Percentiles rank a stretch among this genome's conserved stretches.
These are phyloP conservation scores for Monopis laevigella DNA, from an alignment of 2,888 invertebrate genomes.

Conservation along the genomic window DNA sequence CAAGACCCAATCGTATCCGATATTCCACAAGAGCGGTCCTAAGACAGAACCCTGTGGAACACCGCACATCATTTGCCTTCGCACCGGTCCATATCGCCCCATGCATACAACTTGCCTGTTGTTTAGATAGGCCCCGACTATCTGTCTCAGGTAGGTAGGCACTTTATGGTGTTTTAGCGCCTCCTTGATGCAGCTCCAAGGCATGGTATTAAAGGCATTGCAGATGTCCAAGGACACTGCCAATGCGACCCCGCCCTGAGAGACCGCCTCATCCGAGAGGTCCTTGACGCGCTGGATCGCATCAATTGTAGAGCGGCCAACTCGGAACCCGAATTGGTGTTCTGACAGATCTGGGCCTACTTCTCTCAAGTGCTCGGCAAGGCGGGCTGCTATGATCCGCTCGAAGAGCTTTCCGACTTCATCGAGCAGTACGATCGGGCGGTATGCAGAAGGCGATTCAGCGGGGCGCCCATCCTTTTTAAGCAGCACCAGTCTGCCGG, in stretches of 20 bases:
- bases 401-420: constrained; percentile 7
- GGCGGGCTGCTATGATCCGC: background rate
- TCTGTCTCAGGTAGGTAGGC: constrained; percentile 16
- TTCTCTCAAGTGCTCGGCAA: background rate
- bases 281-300: constrained; percentile 1
- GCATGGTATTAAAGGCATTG: constrained; percentile 23
- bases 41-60: constrained; percentile 20
- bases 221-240: constrained; percentile 21
- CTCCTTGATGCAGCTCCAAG: constrained; percentile 20
- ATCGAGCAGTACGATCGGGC: constrained; percentile 7
- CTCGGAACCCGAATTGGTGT: constrained; percentile 6
- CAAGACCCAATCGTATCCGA: constrained; percentile 13
- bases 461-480: constrained; percentile 7
- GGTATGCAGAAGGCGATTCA: constrained; percentile 9
- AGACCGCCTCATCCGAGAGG: background rate
- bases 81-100: background rate
- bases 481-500: constrained; percentile 10
- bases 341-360: constrained; percentile 2
- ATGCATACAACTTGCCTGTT: background rate
- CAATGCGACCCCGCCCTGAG: constrained; percentile 17
- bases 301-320: constrained; percentile 1
- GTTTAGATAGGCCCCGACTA: constrained; percentile 15
- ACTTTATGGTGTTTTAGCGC: constrained; percentile 20
- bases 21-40: constrained; percentile 17
- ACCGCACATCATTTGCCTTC: constrained; percentile 11